Evolutionary conservation across 2,797 vertebrate genomes (phyloP).

Genomic region (Enteromius paludinosus): DNA sequence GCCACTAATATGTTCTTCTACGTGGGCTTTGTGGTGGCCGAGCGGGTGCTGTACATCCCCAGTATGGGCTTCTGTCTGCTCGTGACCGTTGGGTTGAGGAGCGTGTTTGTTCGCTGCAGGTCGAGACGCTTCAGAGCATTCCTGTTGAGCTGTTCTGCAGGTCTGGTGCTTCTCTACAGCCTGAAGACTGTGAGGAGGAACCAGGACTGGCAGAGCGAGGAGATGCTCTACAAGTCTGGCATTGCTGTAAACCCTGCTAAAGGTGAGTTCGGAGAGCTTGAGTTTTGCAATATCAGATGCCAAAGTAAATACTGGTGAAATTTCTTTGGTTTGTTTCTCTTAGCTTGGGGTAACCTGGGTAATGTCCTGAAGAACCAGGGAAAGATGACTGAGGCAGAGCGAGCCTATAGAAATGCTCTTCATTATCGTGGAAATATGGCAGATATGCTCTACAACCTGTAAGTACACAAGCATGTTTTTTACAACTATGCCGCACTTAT

Average conservation of each 20-base stretch:
- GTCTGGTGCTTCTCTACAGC: constrained; percentile 89
- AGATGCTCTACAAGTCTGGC: constrained; percentile 98
- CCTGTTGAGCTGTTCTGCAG: constrained; percentile 85
- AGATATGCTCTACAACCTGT: constrained; percentile 99
- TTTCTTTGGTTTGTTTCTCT: constrained; percentile 51
- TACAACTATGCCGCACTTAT: too few species aligned
- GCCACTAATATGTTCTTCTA: constrained; percentile 99
- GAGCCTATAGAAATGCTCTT: constrained; percentile 95
- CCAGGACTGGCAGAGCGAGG: constrained; percentile 95
- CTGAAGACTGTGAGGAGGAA: constrained; percentile 93
- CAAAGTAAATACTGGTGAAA: not conserved
- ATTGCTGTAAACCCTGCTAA: constrained; percentile 99
- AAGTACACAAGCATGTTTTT: constrained; percentile 72
- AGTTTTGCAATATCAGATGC: not conserved
- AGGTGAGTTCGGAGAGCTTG: constrained; percentile 77
- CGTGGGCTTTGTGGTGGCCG: constrained; percentile 98
- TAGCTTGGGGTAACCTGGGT: constrained; percentile 99
- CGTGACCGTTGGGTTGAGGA: constrained; percentile 88
- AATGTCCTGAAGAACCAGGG: constrained; percentile 99
- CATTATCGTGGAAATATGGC: constrained; percentile 99
- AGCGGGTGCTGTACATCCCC: constrained; percentile 97
- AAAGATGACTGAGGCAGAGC: constrained; percentile 93
- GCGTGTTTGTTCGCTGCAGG: constrained; percentile 84
- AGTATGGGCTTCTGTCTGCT: constrained; percentile 99
- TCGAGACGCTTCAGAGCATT: constrained; percentile 82